Conservation (phyloP, 2,113 vertebrate genomes). For the Macquaria ambigua region DNA sequence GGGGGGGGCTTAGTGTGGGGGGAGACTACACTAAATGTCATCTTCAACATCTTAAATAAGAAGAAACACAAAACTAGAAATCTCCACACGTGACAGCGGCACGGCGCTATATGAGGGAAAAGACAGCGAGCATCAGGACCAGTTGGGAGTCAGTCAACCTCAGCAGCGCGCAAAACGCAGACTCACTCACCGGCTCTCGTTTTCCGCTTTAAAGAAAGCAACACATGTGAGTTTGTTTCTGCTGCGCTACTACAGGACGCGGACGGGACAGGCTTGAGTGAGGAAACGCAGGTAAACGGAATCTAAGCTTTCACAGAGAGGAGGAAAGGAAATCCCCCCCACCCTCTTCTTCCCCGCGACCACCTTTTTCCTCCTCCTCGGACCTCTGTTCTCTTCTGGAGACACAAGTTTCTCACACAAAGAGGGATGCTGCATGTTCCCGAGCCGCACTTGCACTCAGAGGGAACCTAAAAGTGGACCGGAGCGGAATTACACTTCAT, state of each 20-base stretch:
- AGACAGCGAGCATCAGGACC: constrained; percentile 86
- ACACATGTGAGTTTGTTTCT: constrained; percentile 67
- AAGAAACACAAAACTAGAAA: constrained; percentile 69
- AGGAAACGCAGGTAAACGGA: constrained; percentile 77
- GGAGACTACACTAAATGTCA: constrained; percentile 70
- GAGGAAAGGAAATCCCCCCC: constrained; percentile 35
- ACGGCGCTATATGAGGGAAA: constrained; percentile 82
- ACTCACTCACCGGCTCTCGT: constrained; percentile 55
- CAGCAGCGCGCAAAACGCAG: constrained; percentile 70
- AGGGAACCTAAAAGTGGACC: constrained; percentile 80
- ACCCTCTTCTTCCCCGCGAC: constrained; percentile 34
- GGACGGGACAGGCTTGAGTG: constrained; percentile 43
- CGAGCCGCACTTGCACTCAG: constrained; percentile 82
- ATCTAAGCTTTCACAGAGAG: constrained; percentile 50
- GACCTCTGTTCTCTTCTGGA: constrained; percentile 72
- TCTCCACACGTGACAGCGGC: constrained; percentile 85
- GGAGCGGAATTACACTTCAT: constrained; percentile 65
- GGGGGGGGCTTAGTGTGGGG: neutral
- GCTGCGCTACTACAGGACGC: constrained; percentile 28
- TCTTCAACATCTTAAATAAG: constrained; percentile 79
- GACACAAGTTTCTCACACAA: constrained; percentile 73
- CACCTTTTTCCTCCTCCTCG: constrained; percentile 60
- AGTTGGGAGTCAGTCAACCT: constrained; percentile 76
- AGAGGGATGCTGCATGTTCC: constrained; percentile 84
- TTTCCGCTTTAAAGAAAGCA: constrained; percentile 43